A percentile compares a stretch with the other conserved stretches of the same genome.
Conservation (phyloP, 2,113 vertebrate genomes). For the Zingel zingel region DNA sequence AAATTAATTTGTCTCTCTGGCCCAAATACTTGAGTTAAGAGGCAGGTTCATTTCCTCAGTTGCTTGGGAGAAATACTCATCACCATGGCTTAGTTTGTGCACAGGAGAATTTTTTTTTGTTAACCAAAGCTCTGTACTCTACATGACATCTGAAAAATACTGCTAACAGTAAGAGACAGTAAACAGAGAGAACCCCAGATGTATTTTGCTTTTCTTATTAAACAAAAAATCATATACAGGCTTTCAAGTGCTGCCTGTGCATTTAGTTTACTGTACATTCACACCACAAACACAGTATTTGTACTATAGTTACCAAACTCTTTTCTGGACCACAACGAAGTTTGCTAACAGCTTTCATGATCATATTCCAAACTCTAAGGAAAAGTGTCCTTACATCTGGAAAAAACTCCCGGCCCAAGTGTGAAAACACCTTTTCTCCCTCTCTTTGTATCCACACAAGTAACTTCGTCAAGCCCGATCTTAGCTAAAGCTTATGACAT, state of each 20-base stretch:
- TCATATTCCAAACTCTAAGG: background rate
- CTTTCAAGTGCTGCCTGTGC: too few relatives aligned
- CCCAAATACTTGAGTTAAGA: background rate
- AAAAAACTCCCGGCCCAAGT: conserved; percentile 8
- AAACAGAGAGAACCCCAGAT: background rate
- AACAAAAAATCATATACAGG: too few relatives aligned
- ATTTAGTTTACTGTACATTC: too few relatives aligned
- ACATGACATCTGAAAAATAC: background rate
- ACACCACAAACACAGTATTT: background rate
- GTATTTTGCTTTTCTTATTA: background rate
- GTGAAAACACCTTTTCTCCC: conserved; percentile 25
- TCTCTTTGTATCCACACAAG: conserved; percentile 21
- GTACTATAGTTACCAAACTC: background rate
- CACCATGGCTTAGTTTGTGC: background rate
- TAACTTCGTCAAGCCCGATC: conserved; percentile 40
- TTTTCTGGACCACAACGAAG: background rate
- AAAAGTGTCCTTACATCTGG: background rate
- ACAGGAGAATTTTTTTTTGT: background rate
- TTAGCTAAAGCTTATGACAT: conserved; percentile 62
- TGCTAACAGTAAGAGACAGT: background rate
- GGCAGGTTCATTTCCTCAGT: conserved; percentile 7
- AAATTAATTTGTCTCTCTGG: conserved; percentile 16
- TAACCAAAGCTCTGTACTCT: background rate
- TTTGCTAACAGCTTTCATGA: background rate
- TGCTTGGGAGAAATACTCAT: background rate